Base-by-base conservation (phyloP, 1,140 invertebrate genomes). In the Halesus radiatus region DNA sequence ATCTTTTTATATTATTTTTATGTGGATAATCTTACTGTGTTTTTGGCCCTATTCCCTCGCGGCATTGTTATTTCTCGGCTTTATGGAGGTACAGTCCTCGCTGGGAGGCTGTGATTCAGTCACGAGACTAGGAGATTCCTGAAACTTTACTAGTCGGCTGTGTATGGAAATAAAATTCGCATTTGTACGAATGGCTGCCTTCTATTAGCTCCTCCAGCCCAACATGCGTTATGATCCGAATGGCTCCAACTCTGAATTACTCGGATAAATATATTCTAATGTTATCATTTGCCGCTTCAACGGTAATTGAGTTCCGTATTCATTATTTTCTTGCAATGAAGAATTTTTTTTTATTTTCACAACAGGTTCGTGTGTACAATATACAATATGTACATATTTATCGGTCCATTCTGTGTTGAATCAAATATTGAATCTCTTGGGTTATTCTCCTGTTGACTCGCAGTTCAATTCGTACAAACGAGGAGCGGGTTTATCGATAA, bases 1-100 rank as follows among this genome's bases (percentile, higher is more conserved):
- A 79, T 79, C 76, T 83, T 74, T 83, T 81, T 83, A 77, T 83
- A 81, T 83, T 83, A 83, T 83, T 83, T 83, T 83, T 79, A 81
- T 81, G 82, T 77, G 82, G 80, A 83, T 83, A 81, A 83, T 83
- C 76, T 79, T 37, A 50, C 72, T 45, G 50, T 76, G 79, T 77
- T 66, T 81, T 79, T 26, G 77, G 37, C 68, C 78, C 77, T 45
- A 76, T 75, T 76, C 80, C 68, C 66, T 54, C 68, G 62, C 53
- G 79, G 68, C 79, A 62, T 70, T 79, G 76, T 80, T 78, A 80
- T 80, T 73, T 83, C 62, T 18, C 53, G 54, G 76, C 54, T 23
- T 78, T 80, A 80, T 80, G 60, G 79, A 64, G 37, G 37, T 13
- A 13, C 7, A n/a, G 37, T 45, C 37, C 37, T 45, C 26, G 52